Evolutionary conservation across 2,888 invertebrate species (phyloP), one percentile per base, ranked within the genome.

Genomic region (Ypsolopha sequella): DNA sequence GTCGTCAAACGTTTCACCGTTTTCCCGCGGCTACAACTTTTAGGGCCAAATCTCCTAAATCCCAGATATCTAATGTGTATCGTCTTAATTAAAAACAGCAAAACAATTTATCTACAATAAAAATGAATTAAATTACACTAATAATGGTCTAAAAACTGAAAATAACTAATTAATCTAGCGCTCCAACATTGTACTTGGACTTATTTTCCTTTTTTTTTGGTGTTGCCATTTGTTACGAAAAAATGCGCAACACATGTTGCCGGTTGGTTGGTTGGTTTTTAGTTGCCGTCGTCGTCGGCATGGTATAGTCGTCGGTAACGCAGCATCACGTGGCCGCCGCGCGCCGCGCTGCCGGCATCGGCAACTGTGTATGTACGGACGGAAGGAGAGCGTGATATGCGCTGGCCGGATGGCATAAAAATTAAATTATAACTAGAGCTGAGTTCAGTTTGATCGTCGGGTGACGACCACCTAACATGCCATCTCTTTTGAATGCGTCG

Each of bases 1-100:
- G 73, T 70, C 78, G 76, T 80, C 79, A 78, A 80, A 81, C 79
- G 80, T 80, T 68, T 74, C 76, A 73, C 75, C 73, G 73, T 79
- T 85, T 85, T 85, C 85, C 85, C 85, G 85, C 85, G 85, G 80
- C 80, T 75, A 78, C 65, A 63, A 57, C 56, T 65, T 54, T 58
- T 60, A 55, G 54, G 52, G 55, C 55, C 52, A 60, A 56, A 61
- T 33, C 43, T 13, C 33, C 44, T 33, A 43, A 11, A 34, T 51
- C 36, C 14, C 6, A 35, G 45, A 51, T 6, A 53, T 54, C 52
- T 10, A 7, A 13, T 4, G 13, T 8, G 3, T 14, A 43, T 43
- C 4, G 13, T 9, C 13, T 9, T 43, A 43, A 6, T 14, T 43
- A 7, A 8, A 8, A 14, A 11, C 11, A 43, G 4, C 13, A 43